phyloP scores from a whole-genome alignment of 1,140 invertebrate species.

The Tetraneura akinire region DNA sequence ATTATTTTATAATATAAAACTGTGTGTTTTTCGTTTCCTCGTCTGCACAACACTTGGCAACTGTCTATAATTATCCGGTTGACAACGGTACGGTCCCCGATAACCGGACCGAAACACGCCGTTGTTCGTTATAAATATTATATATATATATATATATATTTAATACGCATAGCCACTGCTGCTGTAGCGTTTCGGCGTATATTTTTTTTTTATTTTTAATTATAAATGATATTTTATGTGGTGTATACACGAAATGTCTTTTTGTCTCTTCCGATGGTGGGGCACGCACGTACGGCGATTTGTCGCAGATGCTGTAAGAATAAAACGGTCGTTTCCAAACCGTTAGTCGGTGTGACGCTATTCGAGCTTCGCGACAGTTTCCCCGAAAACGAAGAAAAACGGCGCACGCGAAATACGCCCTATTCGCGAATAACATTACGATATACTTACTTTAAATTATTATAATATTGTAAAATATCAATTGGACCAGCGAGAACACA shows the following conservation, averaged over 20 bases:
- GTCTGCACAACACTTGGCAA: conserved; percentile 34
- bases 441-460: too few relatives aligned
- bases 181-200: not conserved
- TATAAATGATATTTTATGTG: too few relatives aligned
- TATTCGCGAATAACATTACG: too few relatives aligned
- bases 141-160: too few relatives aligned
- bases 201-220: conserved; percentile 48
- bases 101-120: conserved; percentile 40
- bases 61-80: conserved; percentile 43
- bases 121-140: conserved; percentile 21
- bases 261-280: conserved; percentile 21
- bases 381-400: not conserved
- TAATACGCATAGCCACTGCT: not conserved
- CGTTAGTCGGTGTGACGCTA: conserved; percentile 33
- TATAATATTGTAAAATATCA: not conserved
- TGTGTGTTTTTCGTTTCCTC: not conserved
- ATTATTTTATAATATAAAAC: not conserved
- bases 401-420: not conserved
- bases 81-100: conserved; percentile 16
- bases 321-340: conserved; percentile 22
- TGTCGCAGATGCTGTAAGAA: not conserved
- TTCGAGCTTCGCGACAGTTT: conserved; percentile 10
- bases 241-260: conserved; percentile 6
- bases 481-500: too few relatives aligned
- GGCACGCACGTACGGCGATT: not conserved